Conservation (phyloP, 2,797 vertebrate genomes). For the Chelmon rostratus region DNA sequence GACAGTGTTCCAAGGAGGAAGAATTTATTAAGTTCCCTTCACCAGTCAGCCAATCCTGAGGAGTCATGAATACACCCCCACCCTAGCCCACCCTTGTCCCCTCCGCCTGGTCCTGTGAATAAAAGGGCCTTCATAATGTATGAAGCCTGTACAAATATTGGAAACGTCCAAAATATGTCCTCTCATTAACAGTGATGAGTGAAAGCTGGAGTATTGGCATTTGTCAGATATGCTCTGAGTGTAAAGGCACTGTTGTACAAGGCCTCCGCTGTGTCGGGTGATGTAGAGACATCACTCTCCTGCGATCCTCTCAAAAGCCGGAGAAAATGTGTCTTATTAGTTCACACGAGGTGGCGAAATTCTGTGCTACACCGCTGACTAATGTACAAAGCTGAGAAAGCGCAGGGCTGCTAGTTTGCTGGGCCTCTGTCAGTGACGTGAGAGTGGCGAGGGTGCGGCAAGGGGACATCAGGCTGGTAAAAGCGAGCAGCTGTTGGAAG, state of each 20-base stretch:
- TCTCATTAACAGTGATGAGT: slow-evolving; percentile 85
- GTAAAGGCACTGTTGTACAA: slow-evolving; percentile 83
- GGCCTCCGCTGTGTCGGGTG: slow-evolving; percentile 82
- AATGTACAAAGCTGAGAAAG: slow-evolving; percentile 85
- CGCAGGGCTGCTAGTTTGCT: slow-evolving; percentile 73
- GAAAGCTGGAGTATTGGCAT: slow-evolving; percentile 79
- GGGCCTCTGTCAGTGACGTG: slow-evolving; percentile 72
- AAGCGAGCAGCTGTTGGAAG: slow-evolving; percentile 76
- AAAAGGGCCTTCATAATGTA: slow-evolving; percentile 74
- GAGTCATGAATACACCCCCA: slow-evolving; percentile 65
- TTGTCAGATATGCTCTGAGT: slow-evolving; percentile 79
- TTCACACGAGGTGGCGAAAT: slow-evolving; percentile 87
- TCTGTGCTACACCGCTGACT: slow-evolving; percentile 84
- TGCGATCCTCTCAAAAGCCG: slow-evolving; percentile 77
- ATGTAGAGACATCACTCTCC: slow-evolving; percentile 81
- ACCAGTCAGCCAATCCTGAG: slow-evolving; percentile 76
- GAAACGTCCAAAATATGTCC: slow-evolving; percentile 84
- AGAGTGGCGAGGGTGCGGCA: slow-evolving; percentile 62
- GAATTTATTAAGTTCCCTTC: slow-evolving; percentile 87
- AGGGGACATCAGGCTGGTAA: slow-evolving; percentile 68
- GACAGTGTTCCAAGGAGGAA: slow-evolving; percentile 88
- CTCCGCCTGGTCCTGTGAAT: slow-evolving; percentile 55
- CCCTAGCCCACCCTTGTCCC: slow-evolving; percentile 65
- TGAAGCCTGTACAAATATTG: slow-evolving; percentile 83
- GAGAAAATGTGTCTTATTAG: slow-evolving; percentile 81